Evolutionary conservation across 2,797 vertebrate species (phyloP).

Genomic region (Otolemur crassicaudatus): DNA sequence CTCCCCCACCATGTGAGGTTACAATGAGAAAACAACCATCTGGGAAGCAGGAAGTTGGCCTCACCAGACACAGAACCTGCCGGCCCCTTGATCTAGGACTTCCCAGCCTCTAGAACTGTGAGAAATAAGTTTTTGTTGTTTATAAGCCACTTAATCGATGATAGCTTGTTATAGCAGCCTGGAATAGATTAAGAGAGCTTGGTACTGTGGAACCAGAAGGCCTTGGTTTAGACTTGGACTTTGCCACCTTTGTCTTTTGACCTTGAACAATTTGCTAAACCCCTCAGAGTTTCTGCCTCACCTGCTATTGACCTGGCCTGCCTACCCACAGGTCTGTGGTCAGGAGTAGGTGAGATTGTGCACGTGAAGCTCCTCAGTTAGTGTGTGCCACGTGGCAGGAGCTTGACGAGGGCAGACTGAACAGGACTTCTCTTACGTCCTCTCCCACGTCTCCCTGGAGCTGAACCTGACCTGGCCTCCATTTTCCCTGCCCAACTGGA

Average conservation of each 20-base stretch:
- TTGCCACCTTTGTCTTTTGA: neutral
- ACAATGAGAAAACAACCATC: neutral
- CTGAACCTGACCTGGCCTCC: neutral
- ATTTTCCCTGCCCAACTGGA: neutral
- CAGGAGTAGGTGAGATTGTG: neutral
- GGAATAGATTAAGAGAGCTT: neutral
- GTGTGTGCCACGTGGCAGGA: neutral
- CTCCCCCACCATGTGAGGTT: neutral
- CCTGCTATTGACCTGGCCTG: neutral
- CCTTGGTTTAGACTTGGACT: neutral
- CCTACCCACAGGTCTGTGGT: neutral
- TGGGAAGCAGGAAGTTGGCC: neutral
- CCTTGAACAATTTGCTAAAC: neutral
- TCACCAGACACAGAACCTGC: too few species aligned
- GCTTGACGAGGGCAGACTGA: too few species aligned
- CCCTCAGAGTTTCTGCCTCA: neutral
- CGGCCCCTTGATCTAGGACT: neutral
- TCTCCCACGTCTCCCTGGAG: neutral
- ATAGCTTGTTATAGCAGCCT: neutral
- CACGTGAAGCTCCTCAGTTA: rapidly evolving
- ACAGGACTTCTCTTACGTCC: rapidly evolving
- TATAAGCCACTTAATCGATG: neutral
- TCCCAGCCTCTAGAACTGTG: neutral
- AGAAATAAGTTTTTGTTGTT: neutral
- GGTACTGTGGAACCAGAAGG: neutral